phyloP scores from a whole-genome alignment of 2,797 vertebrate species.

The Mormyrus hasselquistii region DNA sequence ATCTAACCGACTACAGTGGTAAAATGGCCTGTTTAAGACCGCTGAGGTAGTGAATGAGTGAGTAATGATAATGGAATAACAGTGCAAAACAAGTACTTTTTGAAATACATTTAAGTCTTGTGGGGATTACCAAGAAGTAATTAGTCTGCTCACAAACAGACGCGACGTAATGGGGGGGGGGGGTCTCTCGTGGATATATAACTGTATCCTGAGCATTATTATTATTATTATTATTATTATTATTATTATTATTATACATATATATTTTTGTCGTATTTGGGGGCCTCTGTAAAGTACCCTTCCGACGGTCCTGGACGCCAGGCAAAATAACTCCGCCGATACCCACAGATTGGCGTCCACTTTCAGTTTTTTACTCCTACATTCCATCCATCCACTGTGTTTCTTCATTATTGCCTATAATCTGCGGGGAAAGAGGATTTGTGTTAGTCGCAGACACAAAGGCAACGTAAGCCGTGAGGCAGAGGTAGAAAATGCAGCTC shows the following conservation, averaged over 20 bases:
- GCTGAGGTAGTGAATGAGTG: background rate
- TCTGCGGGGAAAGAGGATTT: background rate
- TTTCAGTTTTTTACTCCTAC: background rate
- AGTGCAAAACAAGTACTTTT: background rate
- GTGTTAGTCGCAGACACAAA: background rate
- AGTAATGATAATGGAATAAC: background rate
- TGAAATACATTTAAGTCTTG: background rate
- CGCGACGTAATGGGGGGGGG: background rate
- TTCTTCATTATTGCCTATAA: background rate
- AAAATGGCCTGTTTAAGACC: background rate
- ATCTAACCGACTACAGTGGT: background rate
- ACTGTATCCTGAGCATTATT: background rate
- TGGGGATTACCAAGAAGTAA: background rate
- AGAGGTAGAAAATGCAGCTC: background rate
- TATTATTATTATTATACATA: background rate
- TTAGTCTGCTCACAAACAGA: background rate
- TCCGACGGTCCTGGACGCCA: background rate
- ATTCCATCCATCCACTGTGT: background rate
- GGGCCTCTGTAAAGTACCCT: background rate
- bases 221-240: background rate
- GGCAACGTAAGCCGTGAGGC: background rate
- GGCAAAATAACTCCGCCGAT: background rate
- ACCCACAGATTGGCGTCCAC: background rate
- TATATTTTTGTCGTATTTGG: background rate
- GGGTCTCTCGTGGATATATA: background rate